phyloP scores from a whole-genome alignment of 2,797 vertebrate genomes.

The Setipinna tenuifilis region DNA sequence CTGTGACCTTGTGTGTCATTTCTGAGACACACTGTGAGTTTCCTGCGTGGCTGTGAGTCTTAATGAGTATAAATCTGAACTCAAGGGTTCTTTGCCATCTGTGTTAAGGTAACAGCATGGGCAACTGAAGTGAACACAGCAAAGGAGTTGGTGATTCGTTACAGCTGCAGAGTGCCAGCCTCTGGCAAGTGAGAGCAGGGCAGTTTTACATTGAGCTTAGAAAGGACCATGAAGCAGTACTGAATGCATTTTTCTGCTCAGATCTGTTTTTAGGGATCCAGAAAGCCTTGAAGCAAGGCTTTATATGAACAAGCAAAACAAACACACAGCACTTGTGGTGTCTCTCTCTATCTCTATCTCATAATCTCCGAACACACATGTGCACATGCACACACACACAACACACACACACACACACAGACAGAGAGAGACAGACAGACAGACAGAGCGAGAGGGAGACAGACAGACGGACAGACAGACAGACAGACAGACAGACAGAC shows the following conservation, averaged over 20 bases:
- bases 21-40: not conserved
- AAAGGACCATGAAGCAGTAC: not conserved
- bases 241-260: constrained; percentile 22
- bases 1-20: too few relatives aligned
- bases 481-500: not conserved
- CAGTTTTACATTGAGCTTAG: not conserved
- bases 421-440: not conserved
- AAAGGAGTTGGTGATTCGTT: not conserved
- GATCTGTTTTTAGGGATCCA: not conserved
- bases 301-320: not conserved
- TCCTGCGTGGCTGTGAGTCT: not conserved
- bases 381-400: not conserved
- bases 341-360: not conserved
- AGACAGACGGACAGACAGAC: too few relatives aligned
- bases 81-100: not conserved
- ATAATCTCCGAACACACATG: not conserved
- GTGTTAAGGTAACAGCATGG: not conserved
- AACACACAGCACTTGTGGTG: not conserved
- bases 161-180: constrained; percentile 9
- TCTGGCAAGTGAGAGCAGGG: not conserved
- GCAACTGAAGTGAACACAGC: not conserved
- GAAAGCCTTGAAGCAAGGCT: not conserved
- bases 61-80: not conserved
- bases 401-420: constrained; percentile 16
- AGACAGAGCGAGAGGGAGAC: too few relatives aligned